These are phyloP conservation scores for Carpatolechia fugitivella DNA, from an alignment of 2,888 invertebrate species.

Conservation along the genomic window DNA sequence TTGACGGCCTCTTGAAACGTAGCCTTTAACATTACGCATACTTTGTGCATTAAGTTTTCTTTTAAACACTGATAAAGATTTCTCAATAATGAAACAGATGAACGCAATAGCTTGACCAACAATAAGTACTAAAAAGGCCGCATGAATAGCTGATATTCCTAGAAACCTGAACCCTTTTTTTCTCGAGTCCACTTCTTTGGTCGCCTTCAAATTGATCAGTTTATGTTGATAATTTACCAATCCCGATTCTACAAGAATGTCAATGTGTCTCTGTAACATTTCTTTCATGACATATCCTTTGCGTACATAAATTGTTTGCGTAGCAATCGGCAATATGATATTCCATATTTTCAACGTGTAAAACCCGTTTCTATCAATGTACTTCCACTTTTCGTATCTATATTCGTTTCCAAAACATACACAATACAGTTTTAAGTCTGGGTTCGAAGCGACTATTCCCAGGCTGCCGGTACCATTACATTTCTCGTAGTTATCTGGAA, in stretches of 20 bases:
- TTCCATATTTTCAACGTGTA: not conserved
- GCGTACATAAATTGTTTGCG: not conserved
- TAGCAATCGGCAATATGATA: not conserved
- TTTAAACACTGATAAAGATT: not conserved
- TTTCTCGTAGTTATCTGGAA: not conserved
- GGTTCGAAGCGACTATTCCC: not conserved
- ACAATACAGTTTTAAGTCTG: not conserved
- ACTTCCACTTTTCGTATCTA: not conserved
- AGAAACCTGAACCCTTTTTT: not conserved
- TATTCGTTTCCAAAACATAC: not conserved
- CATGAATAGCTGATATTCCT: not conserved
- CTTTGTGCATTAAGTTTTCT: too few relatives aligned
- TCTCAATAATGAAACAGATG: not conserved
- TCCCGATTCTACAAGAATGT: not conserved
- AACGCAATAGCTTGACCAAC: not conserved
- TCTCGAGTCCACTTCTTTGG: not conserved
- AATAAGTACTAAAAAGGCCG: not conserved
- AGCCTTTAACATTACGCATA: too few relatives aligned
- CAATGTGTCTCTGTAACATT: not conserved
- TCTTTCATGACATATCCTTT: not conserved
- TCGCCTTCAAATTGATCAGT: not conserved
- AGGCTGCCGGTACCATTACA: not conserved
- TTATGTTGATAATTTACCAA: not conserved
- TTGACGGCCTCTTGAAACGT: too few relatives aligned
- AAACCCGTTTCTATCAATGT: not conserved